Evolutionary conservation across 2,797 vertebrate species (phyloP), one percentile per base, ranked within the genome.

Genomic region (Muscicapa comitata): DNA sequence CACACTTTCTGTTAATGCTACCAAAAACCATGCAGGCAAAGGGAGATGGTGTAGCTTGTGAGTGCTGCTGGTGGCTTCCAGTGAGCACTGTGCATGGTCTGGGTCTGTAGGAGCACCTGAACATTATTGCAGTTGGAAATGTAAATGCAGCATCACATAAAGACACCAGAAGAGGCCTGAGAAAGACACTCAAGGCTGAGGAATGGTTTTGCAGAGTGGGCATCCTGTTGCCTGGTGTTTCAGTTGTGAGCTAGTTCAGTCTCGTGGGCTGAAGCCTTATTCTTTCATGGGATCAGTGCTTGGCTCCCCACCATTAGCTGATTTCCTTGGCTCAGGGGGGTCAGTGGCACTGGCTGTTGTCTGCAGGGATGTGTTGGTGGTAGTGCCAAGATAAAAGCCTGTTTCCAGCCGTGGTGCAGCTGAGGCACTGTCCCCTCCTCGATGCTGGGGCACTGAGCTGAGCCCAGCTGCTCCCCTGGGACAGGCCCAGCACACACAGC

Each of bases 61-160:
- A 50, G 26, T 1, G 26, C 31, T 0, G 0, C 40, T 58, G 47
- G 54, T 53, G 59, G 29, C 35, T 86, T 55, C 35, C 37, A 53
- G 24, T 0, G 0, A 65, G 53, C 61, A 57, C 9, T 0, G 2
- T 13, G 40, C 0, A 2, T 7, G 47, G 21, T 26, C 57, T 0
- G 3, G 33, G 18, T 47, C 43, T 1, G 4, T 7, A 51, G 67
- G 2, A n/a, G 20, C 2, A 15, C 31, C 63, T 55, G 33, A 5
- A 12, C 29, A 7, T 7, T 10, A 2, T 0, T 83, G 47, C 17
- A 54, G 31, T 1, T 59, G 79, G 33, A 51, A 53, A 2, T n/a
- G 12, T n/a, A 53, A 80, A 58, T 26, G 47, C 24, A 42, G 1
- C 9, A 18, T 11, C 42, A 45, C 42, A 67, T 17, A 26, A 51